These are phyloP conservation scores for Venturia canescens DNA, from an alignment of 1,140 invertebrate genomes.

Conservation along the genomic window DNA sequence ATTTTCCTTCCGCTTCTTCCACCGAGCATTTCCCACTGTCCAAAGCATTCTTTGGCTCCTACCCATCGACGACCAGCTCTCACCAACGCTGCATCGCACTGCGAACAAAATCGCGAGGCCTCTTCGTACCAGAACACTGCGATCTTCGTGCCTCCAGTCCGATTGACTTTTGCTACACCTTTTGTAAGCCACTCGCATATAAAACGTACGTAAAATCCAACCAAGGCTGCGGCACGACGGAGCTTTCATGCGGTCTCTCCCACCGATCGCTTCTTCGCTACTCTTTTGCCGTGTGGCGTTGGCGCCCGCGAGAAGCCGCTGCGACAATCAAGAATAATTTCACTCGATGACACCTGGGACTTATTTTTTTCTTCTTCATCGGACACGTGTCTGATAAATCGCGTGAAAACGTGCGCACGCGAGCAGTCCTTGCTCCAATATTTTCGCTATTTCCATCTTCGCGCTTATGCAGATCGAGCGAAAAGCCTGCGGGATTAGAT, in stretches of 20 bases:
- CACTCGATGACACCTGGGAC: not conserved
- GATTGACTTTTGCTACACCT: too few relatives aligned
- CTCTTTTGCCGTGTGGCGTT: not conserved
- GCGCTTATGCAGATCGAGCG: not conserved
- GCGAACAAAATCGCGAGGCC: too few relatives aligned
- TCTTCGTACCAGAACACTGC: too few relatives aligned
- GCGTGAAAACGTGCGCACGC: not conserved
- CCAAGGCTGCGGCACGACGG: not conserved
- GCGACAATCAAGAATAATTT: not conserved
- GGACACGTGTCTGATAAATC: not conserved
- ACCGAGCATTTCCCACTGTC: too few relatives aligned
- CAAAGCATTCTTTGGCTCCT: too few relatives aligned
- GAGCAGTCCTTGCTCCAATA: slow-evolving; percentile 14
- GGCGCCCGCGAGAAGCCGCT: not conserved
- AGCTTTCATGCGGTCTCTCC: slow-evolving; percentile 1
- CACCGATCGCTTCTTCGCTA: not conserved
- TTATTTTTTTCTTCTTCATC: not conserved
- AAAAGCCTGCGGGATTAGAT: not conserved
- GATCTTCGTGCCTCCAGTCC: too few relatives aligned
- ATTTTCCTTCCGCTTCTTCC: too few relatives aligned
- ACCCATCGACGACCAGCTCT: too few relatives aligned
- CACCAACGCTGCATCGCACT: too few relatives aligned
- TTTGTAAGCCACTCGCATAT: too few relatives aligned
- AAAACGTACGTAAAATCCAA: not conserved
- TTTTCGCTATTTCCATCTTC: not conserved